A percentile compares a stretch with the other conserved stretches of the same genome.
These are phyloP conservation scores for Lumbricus terrestris DNA, from an alignment of 2,888 invertebrate genomes.

Conservation along the genomic window DNA sequence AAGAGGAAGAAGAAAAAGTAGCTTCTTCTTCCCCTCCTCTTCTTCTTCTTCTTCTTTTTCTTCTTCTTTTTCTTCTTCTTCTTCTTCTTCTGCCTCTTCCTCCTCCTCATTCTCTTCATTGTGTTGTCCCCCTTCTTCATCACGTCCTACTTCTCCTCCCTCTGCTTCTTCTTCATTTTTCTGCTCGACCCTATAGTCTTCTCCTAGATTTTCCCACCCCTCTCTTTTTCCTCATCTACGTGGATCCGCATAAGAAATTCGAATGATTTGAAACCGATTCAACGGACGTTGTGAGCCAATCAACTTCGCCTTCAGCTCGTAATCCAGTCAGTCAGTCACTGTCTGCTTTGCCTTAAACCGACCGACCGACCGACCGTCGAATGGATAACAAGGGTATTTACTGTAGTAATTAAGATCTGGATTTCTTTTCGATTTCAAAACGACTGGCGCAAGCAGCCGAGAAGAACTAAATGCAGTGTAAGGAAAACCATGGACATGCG, in stretches of 20 bases:
- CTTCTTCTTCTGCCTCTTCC: too few species aligned
- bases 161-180: background rate
- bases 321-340: background rate
- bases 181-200: background rate
- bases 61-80: too few species aligned
- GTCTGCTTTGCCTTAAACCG: background rate
- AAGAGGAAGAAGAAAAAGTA: too few species aligned
- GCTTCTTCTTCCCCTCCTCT: too few species aligned
- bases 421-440: background rate
- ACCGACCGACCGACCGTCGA: too few species aligned
- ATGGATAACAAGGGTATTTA: background rate
- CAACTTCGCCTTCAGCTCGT: background rate
- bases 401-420: background rate
- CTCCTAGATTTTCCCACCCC: background rate
- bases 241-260: too few species aligned
- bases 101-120: background rate
- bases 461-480: background rate
- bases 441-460: background rate
- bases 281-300: background rate
- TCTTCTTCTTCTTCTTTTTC: too few species aligned
- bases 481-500: too few species aligned
- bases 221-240: background rate
- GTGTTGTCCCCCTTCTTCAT: background rate
- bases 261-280: background rate
- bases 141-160: background rate